Conservation (phyloP, 2,113 vertebrate species). For the Callospermophilus lateralis region DNA sequence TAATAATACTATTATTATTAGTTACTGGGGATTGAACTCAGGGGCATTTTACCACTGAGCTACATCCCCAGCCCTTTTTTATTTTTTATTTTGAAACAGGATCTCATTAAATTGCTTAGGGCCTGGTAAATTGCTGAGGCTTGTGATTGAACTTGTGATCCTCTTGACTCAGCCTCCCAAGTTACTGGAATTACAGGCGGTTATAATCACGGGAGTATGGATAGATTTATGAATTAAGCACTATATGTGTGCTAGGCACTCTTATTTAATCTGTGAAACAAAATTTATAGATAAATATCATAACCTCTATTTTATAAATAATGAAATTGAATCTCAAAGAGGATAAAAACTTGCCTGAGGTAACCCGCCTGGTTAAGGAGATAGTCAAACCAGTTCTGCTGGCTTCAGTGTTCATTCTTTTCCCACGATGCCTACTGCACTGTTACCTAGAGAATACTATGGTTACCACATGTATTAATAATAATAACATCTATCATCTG, state of each 20-base stretch:
- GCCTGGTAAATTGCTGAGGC: no score
- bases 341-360: neutral
- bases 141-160: no score
- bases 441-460: neutral
- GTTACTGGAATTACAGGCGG: no score
- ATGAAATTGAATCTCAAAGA: constrained; percentile 36
- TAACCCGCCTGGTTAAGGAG: neutral
- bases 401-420: neutral
- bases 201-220: neutral
- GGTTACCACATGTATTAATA: neutral
- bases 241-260: neutral
- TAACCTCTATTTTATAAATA: constrained; percentile 37
- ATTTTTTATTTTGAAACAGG: no score
- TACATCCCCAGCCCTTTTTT: no score
- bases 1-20: no score
- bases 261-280: neutral
- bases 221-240: neutral
- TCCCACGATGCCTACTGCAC: neutral
- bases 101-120: no score
- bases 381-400: constrained; percentile 9
- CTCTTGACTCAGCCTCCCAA: no score
- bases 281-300: neutral
- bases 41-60: no score
- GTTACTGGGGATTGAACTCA: no score
- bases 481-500: neutral